Base-by-base conservation (phyloP, 2,113 vertebrate genomes). In the Caracal caracal region DNA sequence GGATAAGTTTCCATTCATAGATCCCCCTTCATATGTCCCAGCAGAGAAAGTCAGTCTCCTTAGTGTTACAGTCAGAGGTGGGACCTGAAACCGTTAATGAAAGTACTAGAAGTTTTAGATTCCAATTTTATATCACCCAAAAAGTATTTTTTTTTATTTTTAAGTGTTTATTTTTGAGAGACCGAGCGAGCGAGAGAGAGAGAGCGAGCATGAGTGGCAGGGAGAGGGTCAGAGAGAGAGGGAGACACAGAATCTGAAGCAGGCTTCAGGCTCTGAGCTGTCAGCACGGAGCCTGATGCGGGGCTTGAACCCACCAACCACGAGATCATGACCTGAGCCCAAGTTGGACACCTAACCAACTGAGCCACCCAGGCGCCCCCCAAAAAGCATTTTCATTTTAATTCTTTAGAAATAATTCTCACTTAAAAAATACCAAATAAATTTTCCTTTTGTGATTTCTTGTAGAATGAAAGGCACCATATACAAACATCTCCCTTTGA, bases 381-480 rank as follows among this genome's bases (percentile, higher is more conserved):
- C 16, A 59, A 59, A 59, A 59, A 59, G 20, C 3, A 59, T 2
- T 59, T 59, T 59, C 43, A 9, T 28, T 10, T 30, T 33, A 73
- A n/a, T 24, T 78, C 90, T 81, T 96, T 81, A 59, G 43, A 66
- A 93, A 35, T 53, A 68, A 85, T 81, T 92, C 6, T 10, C 40
- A 66, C 40, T 88, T 97, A 95, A 95, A 88, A 88, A 80, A 80
- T 81, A 28, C n/a, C 22, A 73, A 37, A 78, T 37, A 37, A 51
- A 43, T 33, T 49, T n/a, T 75, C 59, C 56, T 47, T 65, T 51
- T 70, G 40, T 76, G 61, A 93, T 37, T 87, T 92, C 71, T 95
- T 56, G 2, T 17, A 33, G 6, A 43, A 95, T 81, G 51, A 93
- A 95, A 93, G 15, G 68, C 22, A 68, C 16, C 40, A 6, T 68